phyloP scores from a whole-genome alignment of 35 echinoderm and acorn worm genomes.

The Amphiura filiformis region DNA sequence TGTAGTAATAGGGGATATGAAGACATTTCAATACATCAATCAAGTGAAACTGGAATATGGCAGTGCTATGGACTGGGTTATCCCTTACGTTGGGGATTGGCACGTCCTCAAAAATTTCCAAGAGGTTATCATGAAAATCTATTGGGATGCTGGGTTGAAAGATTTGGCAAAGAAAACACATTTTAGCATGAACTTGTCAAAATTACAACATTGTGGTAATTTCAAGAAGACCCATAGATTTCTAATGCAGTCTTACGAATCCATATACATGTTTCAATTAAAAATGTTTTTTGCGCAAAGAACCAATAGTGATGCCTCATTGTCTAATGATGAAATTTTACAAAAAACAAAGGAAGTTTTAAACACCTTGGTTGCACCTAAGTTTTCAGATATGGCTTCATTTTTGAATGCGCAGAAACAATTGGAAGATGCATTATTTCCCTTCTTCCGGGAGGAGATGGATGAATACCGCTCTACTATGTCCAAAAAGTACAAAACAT shows the following conservation, averaged over 20 bases:
- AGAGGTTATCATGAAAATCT: conserved; percentile 58
- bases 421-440: not conserved
- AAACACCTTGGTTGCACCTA: not conserved
- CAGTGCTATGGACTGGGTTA: conserved; percentile 57
- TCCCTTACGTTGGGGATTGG: conserved; percentile 77
- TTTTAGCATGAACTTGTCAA: conserved; percentile 13
- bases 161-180: conserved; percentile 37
- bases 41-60: conserved; percentile 63
- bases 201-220: conserved; percentile 5
- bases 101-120: conserved; percentile 73
- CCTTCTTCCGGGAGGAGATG: not conserved
- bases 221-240: conserved; percentile 61
- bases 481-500: conserved; percentile 24
- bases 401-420: not conserved
- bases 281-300: conserved; percentile 18
- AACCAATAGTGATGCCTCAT: not conserved
- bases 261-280: conserved; percentile 28
- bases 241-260: conserved; percentile 58
- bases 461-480: conserved; percentile 8
- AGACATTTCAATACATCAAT: conserved; percentile 41
- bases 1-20: conserved; percentile 63
- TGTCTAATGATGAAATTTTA: conserved; percentile 15
- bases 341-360: not conserved
- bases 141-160: conserved; percentile 64
- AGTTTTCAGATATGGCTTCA: not conserved